Percentiles rank a stretch among this genome's conserved stretches.
Conservation (phyloP, 2,797 vertebrate species). For the Takifugu ocellatus region DNA sequence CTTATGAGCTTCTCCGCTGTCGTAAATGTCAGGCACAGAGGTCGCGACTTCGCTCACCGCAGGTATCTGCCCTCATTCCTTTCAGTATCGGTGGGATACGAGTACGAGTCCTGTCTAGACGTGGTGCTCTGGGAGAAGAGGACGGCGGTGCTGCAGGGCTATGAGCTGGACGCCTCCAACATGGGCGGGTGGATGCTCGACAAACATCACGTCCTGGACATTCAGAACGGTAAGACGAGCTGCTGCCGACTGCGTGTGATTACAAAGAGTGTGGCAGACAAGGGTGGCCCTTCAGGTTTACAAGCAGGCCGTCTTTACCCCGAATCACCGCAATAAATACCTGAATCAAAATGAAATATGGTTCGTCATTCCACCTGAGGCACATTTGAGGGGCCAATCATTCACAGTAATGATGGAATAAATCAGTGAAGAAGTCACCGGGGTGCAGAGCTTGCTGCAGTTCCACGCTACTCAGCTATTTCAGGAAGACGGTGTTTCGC, state of each 20-base stretch:
- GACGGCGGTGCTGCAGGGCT: slow-evolving; percentile 89
- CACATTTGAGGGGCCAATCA: slow-evolving; percentile 80
- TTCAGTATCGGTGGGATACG: slow-evolving; percentile 97
- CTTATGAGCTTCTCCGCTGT: slow-evolving; percentile 45
- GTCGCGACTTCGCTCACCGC: slow-evolving; percentile 43
- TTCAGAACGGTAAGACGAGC: slow-evolving; percentile 86
- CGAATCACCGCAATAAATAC: slow-evolving; percentile 75
- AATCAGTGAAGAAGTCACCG: slow-evolving; percentile 76
- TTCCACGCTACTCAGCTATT: slow-evolving; percentile 71
- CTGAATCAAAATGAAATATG: slow-evolving; percentile 76
- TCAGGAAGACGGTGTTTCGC: slow-evolving; percentile 53
- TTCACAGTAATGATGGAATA: slow-evolving; percentile 86
- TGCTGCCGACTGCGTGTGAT: background rate
- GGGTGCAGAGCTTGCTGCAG: slow-evolving; percentile 58
- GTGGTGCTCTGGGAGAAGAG: slow-evolving; percentile 97
- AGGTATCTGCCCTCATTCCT: slow-evolving; percentile 51
- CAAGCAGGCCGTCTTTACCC: slow-evolving; percentile 62
- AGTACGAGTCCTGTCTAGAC: slow-evolving; percentile 95
- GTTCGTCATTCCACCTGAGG: slow-evolving; percentile 76
- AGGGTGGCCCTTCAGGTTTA: slow-evolving; percentile 63
- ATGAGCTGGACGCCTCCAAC: slow-evolving; percentile 92
- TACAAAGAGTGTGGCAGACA: slow-evolving; percentile 31
- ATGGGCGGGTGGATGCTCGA: slow-evolving; percentile 96
- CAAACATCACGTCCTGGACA: slow-evolving; percentile 92
- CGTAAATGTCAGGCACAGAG: slow-evolving; percentile 46